Evolutionary conservation across 2,797 vertebrate genomes (phyloP).

Genomic region (Dendrocincla tyrannina): DNA sequence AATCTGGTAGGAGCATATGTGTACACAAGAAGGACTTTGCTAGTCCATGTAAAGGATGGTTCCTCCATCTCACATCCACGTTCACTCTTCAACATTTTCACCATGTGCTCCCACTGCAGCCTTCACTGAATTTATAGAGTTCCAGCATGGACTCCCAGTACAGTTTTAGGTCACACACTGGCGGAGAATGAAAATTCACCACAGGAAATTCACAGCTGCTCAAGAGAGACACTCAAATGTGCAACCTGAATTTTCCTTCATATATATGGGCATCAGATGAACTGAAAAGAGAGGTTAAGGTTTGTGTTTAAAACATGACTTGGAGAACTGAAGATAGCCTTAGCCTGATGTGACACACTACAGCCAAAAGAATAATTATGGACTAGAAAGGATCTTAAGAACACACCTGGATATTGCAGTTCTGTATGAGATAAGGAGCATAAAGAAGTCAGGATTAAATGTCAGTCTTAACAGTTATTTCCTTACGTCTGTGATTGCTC

Average conservation of each 20-base stretch:
- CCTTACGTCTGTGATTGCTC: not conserved
- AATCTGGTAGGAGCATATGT: not conserved
- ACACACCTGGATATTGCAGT: conserved; percentile 14
- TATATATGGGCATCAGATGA: not conserved
- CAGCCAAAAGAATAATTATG: conserved; percentile 14
- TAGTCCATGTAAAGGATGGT: not conserved
- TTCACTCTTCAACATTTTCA: not conserved
- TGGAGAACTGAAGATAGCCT: not conserved
- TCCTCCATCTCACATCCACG: not conserved
- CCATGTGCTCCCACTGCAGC: not conserved
- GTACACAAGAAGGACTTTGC: not conserved
- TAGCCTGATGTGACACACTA: not conserved
- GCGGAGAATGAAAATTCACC: not conserved
- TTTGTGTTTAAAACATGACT: not conserved
- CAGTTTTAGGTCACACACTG: not conserved
- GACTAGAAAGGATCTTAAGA: conserved; percentile 5
- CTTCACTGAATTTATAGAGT: not conserved
- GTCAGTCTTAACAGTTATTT: conserved; percentile 10
- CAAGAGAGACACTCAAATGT: not conserved
- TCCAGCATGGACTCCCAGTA: not conserved
- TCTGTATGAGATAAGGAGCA: not conserved
- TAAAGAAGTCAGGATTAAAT: conserved; percentile 35
- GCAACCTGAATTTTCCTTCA: not conserved
- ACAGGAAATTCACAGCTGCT: not conserved
- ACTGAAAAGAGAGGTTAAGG: not conserved